phyloP scores from a whole-genome alignment of 2,888 invertebrate species.

The Mayetiola destructor region DNA sequence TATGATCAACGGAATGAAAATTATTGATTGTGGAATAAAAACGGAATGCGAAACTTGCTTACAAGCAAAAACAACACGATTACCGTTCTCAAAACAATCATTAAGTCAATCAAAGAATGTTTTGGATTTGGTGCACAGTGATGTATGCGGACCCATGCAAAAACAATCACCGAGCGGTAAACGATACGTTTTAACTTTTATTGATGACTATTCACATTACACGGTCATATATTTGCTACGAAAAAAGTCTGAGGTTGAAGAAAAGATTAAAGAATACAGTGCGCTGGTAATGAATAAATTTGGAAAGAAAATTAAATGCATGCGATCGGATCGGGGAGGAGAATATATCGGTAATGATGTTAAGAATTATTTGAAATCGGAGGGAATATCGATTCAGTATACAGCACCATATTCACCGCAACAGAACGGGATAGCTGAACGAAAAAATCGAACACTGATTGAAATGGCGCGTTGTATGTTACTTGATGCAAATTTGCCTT shows the following conservation, averaged over 20 bases:
- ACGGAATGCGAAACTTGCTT: background rate
- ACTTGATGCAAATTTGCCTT: constrained; percentile 20
- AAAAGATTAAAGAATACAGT: constrained; percentile 4
- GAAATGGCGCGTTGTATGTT: constrained; percentile 23
- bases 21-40: background rate
- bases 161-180: background rate
- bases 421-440: constrained; percentile 26
- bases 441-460: constrained; percentile 21
- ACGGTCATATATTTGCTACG: constrained; percentile 21
- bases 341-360: constrained; percentile 22
- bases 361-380: constrained; percentile 18
- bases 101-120: background rate
- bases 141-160: constrained; percentile 7
- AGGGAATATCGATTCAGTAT: constrained; percentile 24
- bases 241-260: constrained; percentile 21
- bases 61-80: background rate
- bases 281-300: background rate
- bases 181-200: background rate
- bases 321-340: constrained; percentile 21
- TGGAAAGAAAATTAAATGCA: constrained; percentile 14
- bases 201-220: constrained; percentile 19
- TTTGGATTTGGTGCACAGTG: constrained; percentile 5
- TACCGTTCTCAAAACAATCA: constrained; percentile 11
- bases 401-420: constrained; percentile 25
- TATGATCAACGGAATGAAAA: background rate